Evolutionary conservation across 2,797 vertebrate species (phyloP).

Genomic region (Acipenser transmontanus): DNA sequence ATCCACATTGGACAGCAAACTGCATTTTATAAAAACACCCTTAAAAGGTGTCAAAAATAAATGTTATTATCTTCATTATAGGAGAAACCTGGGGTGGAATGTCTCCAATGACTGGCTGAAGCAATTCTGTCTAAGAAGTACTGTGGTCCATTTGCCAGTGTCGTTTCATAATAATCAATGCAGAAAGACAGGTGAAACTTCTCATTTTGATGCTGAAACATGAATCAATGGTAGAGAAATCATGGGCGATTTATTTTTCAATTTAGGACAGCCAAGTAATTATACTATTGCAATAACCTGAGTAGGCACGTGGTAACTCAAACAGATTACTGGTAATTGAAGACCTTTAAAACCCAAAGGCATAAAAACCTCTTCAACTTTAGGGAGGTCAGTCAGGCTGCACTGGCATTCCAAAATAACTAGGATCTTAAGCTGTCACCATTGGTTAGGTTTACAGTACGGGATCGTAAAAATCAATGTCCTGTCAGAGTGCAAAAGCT

Average conservation of each 20-base stretch:
- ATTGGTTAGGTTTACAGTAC: no score
- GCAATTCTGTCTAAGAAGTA: neutral
- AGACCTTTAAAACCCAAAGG: conserved; percentile 7
- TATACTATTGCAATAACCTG: conserved; percentile 29
- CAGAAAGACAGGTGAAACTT: conserved; percentile 25
- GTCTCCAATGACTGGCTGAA: conserved; percentile 9
- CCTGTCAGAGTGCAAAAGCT: no score
- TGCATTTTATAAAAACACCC: no score
- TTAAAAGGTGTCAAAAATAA: no score
- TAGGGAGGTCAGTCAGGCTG: neutral
- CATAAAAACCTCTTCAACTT: conserved; percentile 4
- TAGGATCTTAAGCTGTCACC: no score
- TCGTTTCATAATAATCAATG: conserved; percentile 31
- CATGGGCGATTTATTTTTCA: conserved; percentile 22
- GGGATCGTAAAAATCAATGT: no score
- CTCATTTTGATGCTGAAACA: conserved; percentile 16
- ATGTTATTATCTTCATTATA: no score
- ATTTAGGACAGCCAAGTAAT: conserved; percentile 24
- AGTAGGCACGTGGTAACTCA: conserved; percentile 13
- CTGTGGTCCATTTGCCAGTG: neutral
- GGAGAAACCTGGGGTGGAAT: conserved; percentile 15
- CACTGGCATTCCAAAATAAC: conserved; percentile 2
- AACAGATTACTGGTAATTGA: conserved; percentile 14
- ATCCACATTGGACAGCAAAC: no score
- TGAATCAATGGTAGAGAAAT: conserved; percentile 9